Evolutionary conservation across 92 coral and sea anemone species (phyloP).

Genomic region (Hydrozoanthus gracilis): DNA sequence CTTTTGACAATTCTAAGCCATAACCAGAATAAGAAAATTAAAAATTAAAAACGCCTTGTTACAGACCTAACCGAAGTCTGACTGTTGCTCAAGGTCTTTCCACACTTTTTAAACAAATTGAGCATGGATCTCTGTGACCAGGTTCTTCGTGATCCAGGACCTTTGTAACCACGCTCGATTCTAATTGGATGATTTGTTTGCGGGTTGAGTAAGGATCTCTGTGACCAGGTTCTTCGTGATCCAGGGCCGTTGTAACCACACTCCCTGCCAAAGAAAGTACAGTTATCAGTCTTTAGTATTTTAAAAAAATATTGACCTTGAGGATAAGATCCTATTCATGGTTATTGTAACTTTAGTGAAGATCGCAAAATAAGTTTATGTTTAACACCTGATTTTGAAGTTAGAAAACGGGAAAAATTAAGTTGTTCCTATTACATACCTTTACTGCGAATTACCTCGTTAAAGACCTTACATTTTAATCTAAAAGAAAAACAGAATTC

Average conservation of each 20-base stretch:
- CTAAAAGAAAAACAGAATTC: not conserved
- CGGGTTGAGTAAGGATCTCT: not conserved
- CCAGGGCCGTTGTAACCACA: slow-evolving; percentile 1
- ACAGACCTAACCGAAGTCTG: slow-evolving; percentile 1
- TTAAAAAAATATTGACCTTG: not conserved
- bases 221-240: not conserved
- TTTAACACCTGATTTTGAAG: not conserved
- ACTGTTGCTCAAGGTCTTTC: slow-evolving; percentile 4
- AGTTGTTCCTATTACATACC: not conserved
- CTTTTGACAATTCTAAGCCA: not conserved
- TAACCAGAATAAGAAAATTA: not conserved
- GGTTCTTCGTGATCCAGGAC: too few species aligned
- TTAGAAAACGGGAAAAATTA: not conserved
- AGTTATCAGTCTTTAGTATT: not conserved
- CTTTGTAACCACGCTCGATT: not conserved
- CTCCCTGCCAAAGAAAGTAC: not conserved
- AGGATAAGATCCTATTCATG: not conserved
- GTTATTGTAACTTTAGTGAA: not conserved
- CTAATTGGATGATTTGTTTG: not conserved
- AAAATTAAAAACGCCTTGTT: not conserved
- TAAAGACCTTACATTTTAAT: not conserved
- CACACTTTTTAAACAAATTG: not conserved
- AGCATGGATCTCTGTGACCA: too few species aligned
- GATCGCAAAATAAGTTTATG: not conserved
- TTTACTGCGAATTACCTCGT: not conserved